A percentile compares a stretch with the other conserved stretches of the same genome.
Conservation (phyloP, 2,888 invertebrate genomes). For the Tromatobia lineatoria region DNA sequence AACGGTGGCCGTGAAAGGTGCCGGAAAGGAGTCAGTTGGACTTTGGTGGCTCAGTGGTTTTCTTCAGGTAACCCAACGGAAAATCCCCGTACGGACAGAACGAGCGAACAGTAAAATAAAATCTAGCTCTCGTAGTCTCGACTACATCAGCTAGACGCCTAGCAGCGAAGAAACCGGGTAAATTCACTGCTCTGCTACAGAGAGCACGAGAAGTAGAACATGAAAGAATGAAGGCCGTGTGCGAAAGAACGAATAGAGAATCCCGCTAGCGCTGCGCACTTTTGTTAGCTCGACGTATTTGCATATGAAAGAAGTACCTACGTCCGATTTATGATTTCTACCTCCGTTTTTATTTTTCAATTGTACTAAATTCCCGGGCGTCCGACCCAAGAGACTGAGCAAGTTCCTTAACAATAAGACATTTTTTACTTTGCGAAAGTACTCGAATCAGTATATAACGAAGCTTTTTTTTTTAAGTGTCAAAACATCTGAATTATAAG, state of each 20-base stretch:
- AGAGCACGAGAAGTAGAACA: slow-evolving; percentile 34
- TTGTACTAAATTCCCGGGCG: slow-evolving; percentile 48
- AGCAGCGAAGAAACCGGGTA: slow-evolving; percentile 17
- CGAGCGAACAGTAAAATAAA: slow-evolving; percentile 50
- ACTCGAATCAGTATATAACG: not conserved
- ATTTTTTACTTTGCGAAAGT: not conserved
- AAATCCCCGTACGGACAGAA: not conserved
- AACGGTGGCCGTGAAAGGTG: slow-evolving; percentile 10
- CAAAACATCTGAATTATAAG: no score
- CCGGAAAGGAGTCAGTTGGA: slow-evolving; percentile 2
- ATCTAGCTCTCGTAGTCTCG: slow-evolving; percentile 10
- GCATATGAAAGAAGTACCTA: slow-evolving; percentile 79
- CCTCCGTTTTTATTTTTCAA: slow-evolving; percentile 38
- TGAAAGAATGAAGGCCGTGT: slow-evolving; percentile 44
- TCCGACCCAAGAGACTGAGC: not conserved
- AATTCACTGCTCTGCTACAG: slow-evolving; percentile 1
- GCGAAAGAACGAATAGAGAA: slow-evolving; percentile 37
- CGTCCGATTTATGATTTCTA: slow-evolving; percentile 79
- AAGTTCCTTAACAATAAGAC: not conserved
- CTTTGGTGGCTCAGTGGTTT: slow-evolving; percentile 31
- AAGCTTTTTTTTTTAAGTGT: no score
- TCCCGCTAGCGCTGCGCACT: slow-evolving; percentile 67
- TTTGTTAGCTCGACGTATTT: slow-evolving; percentile 80
- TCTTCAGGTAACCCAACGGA: slow-evolving; percentile 29
- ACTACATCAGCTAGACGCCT: slow-evolving; percentile 13